Conservation (phyloP, 2,113 vertebrate species). For the Entelurus aequoreus region DNA sequence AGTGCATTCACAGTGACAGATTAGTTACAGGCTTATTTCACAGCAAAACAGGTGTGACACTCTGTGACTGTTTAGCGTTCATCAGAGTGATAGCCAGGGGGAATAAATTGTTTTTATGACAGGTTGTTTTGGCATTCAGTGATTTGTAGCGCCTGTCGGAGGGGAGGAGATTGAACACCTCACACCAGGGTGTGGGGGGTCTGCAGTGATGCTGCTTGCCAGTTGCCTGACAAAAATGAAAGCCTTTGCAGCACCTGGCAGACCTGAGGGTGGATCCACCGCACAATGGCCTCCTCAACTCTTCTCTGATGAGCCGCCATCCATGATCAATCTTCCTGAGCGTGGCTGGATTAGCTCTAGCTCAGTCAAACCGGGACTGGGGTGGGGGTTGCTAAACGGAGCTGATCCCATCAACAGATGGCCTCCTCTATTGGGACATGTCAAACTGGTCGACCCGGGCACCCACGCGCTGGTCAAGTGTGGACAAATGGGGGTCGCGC, state of each 20-base stretch:
- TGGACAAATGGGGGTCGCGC: slow-evolving; percentile 47
- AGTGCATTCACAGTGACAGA: no score
- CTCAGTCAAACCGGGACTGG: no score
- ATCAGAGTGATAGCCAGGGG: no score
- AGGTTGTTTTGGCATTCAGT: no score
- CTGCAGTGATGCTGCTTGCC: no score
- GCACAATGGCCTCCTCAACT: slow-evolving; percentile 23
- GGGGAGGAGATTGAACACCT: no score
- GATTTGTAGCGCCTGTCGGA: no score
- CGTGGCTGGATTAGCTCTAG: slow-evolving; percentile 1
- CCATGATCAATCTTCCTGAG: slow-evolving; percentile 26
- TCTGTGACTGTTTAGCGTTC: no score
- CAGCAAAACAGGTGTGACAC: no score
- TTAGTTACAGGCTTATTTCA: no score
- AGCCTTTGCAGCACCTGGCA: slow-evolving; percentile 32
- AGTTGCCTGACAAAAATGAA: background rate
- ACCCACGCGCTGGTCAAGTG: slow-evolving; percentile 27
- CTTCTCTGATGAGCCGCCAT: background rate
- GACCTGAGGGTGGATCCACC: background rate
- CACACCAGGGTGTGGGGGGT: no score
- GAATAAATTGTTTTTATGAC: no score
- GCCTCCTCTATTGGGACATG: slow-evolving; percentile 44
- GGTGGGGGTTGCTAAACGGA: slow-evolving; percentile 41
- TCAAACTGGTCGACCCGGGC: slow-evolving; percentile 52
- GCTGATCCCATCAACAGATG: slow-evolving; percentile 54